Conservation (phyloP, 2,113 vertebrate genomes). For the Anoura caudifer region DNA sequence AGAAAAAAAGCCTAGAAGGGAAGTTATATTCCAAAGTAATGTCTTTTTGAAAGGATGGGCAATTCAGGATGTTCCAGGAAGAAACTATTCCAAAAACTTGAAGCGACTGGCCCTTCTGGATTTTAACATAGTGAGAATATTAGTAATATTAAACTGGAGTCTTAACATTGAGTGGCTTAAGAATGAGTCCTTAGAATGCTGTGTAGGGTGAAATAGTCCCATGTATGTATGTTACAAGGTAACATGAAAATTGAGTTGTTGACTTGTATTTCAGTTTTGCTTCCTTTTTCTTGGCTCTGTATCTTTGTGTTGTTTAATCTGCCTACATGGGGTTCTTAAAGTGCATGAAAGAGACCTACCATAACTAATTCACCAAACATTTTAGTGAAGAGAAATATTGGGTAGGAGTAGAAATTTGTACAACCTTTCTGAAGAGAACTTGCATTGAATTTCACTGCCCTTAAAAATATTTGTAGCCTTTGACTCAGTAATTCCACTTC, state of each 20-base stretch:
- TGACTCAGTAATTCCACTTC: constrained; percentile 24
- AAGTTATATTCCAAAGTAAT: neutral
- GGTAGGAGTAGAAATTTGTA: neutral
- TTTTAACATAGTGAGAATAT: constrained; percentile 1
- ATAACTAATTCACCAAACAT: constrained; percentile 18
- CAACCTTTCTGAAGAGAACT: neutral
- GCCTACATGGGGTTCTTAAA: neutral
- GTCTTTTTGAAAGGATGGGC: neutral
- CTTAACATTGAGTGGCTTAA: neutral
- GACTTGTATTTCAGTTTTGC: constrained; percentile 20
- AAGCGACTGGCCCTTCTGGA: neutral
- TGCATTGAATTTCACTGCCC: neutral
- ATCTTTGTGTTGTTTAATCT: constrained; percentile 12
- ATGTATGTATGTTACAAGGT: neutral
- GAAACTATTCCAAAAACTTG: neutral
- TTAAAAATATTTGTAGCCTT: constrained; percentile 16
- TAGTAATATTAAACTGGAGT: neutral
- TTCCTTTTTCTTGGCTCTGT: neutral
- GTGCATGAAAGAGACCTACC: neutral
- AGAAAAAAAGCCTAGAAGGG: neutral
- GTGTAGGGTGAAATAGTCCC: neutral
- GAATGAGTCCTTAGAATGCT: neutral
- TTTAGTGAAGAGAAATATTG: neutral
- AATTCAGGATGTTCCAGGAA: constrained; percentile 23
- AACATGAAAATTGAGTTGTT: neutral